Percentiles rank a stretch among this genome's conserved stretches.
Conservation (phyloP, 2,888 invertebrate genomes). For the Drosophila peninsularis region DNA sequence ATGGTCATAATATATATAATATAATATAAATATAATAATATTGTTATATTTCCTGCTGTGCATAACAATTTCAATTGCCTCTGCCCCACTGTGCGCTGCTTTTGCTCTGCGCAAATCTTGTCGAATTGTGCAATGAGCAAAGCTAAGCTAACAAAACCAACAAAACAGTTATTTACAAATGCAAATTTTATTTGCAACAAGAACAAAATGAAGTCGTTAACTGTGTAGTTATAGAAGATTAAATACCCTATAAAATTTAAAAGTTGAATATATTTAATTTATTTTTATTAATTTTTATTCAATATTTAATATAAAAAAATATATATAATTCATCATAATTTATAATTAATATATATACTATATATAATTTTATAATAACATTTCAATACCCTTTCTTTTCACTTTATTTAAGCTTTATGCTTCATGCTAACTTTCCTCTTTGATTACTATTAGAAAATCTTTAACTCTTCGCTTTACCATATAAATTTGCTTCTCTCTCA, state of each 20-base stretch:
- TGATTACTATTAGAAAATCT: background rate
- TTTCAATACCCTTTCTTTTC: background rate
- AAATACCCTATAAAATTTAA: constrained; percentile 2
- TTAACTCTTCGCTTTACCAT: background rate
- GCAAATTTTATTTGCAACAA: constrained; percentile 54
- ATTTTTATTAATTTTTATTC: no score
- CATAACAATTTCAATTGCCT: background rate
- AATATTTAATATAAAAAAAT: no score
- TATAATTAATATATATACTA: no score
- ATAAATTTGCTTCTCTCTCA: background rate
- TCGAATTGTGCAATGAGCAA: constrained; percentile 69
- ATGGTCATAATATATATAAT: no score
- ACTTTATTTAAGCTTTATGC: background rate
- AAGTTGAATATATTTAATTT: no score
- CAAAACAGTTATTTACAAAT: constrained; percentile 49
- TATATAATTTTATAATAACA: background rate
- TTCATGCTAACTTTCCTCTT: background rate
- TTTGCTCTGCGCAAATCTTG: constrained; percentile 56
- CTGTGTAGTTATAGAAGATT: background rate
- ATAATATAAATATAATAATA: background rate
- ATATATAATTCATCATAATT: no score
- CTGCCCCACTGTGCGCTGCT: constrained; percentile 40
- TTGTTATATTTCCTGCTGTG: background rate
- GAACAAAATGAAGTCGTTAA: background rate
- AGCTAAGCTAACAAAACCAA: constrained; percentile 39